Conservation (phyloP, 2,888 invertebrate species). For the Agonopterix alstromeriana region DNA sequence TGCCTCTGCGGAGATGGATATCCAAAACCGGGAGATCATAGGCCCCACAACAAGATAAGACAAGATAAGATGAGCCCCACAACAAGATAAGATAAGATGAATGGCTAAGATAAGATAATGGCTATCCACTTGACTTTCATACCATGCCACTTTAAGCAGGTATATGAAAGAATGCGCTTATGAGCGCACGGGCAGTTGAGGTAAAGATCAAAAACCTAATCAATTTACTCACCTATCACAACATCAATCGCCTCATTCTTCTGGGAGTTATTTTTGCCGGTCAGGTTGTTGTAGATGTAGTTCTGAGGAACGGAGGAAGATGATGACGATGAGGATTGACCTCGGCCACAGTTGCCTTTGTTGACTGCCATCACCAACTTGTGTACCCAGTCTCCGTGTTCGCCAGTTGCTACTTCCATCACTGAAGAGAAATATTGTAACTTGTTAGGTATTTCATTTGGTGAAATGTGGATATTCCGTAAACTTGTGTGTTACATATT, state of each 20-base stretch:
- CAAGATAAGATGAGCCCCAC: no score
- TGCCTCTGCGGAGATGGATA: no score
- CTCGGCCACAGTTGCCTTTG: slow-evolving; percentile 82
- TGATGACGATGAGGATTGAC: slow-evolving; percentile 49
- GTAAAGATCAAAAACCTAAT: neutral
- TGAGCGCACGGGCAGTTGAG: no score
- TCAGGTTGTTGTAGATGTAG: slow-evolving; percentile 61
- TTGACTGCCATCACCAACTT: slow-evolving; percentile 90
- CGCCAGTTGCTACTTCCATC: slow-evolving; percentile 96
- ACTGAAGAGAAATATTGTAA: slow-evolving; percentile 72
- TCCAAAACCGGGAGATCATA: no score
- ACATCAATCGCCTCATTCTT: slow-evolving; percentile 56
- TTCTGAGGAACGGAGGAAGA: slow-evolving; percentile 48
- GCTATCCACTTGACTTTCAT: no score
- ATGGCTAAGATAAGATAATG: no score
- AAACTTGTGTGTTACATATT: no score
- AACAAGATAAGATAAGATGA: no score
- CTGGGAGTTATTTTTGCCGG: slow-evolving; percentile 73
- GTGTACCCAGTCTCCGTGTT: slow-evolving; percentile 93
- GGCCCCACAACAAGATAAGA: no score
- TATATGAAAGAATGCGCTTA: no score
- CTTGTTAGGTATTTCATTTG: neutral
- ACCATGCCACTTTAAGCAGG: no score
- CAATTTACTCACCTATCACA: slow-evolving; percentile 44
- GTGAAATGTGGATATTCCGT: no score